phyloP scores from a whole-genome alignment of 2,888 invertebrate genomes.

The Trichacis sp. region DNA sequence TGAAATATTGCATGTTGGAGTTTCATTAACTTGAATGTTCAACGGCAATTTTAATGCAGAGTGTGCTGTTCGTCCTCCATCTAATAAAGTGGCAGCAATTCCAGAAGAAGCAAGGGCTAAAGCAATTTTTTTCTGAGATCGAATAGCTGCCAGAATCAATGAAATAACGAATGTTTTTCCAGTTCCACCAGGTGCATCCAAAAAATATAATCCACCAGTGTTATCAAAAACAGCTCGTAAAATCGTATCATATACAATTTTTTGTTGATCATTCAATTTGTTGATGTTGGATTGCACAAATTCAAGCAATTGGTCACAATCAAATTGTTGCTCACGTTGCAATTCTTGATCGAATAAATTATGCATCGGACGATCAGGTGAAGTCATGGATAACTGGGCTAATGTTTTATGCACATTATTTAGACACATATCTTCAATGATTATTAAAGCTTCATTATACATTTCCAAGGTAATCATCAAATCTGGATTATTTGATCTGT shows the following conservation, averaged over 20 bases:
- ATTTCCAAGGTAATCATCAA: background rate
- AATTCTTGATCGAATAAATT: background rate
- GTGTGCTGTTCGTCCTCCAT: constrained; percentile 62
- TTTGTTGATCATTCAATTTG: constrained; percentile 32
- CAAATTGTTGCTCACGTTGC: constrained; percentile 13
- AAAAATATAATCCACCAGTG: constrained; percentile 43
- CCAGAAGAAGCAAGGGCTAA: constrained; percentile 66
- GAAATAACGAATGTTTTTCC: constrained; percentile 65
- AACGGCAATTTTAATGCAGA: constrained; percentile 62
- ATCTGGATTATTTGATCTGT: background rate
- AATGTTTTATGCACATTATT: background rate
- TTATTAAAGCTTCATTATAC: background rate
- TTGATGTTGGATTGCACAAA: constrained; percentile 34
- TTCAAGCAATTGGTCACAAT: constrained; percentile 20
- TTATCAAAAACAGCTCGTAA: constrained; percentile 39
- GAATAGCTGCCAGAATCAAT: constrained; percentile 58
- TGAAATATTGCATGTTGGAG: constrained; percentile 46
- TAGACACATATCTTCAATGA: background rate
- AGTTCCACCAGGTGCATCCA: constrained; percentile 57
- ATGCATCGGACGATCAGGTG: background rate
- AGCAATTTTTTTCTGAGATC: constrained; percentile 49
- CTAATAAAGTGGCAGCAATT: constrained; percentile 68
- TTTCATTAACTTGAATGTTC: constrained; percentile 45
- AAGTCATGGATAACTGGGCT: background rate
- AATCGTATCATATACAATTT: constrained; percentile 28